Conservation (phyloP, 1,140 invertebrate species). For the Galleria mellonella region DNA sequence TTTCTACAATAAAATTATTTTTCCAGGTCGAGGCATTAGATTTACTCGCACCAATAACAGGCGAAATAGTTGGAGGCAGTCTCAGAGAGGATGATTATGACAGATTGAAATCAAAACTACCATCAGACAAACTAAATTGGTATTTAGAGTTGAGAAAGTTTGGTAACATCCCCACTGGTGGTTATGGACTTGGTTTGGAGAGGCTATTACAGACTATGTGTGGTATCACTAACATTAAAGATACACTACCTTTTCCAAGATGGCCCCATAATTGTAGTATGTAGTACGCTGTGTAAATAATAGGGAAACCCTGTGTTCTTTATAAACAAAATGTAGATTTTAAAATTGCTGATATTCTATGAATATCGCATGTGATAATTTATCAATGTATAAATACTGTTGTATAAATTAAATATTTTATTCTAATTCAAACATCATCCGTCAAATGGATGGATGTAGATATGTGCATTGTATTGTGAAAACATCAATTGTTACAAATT, state of each 20-base stretch:
- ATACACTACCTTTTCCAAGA: slow-evolving; percentile 95
- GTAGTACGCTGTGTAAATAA: no score
- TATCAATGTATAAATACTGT: no score
- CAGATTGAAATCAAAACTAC: slow-evolving; percentile 78
- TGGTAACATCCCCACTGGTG: slow-evolving; percentile 91
- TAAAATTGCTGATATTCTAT: no score
- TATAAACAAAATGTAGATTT: no score
- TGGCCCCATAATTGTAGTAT: slow-evolving; percentile 85
- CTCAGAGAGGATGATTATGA: slow-evolving; percentile 89
- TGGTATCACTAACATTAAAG: slow-evolving; percentile 91
- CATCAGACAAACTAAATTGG: slow-evolving; percentile 83
- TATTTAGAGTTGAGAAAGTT: slow-evolving; percentile 94
- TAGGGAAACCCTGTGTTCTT: no score
- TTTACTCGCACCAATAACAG: slow-evolving; percentile 89
- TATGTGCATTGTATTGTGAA: no score
- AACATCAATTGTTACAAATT: no score
- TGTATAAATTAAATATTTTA: no score
- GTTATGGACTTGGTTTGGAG: slow-evolving; percentile 97
- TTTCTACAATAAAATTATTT: no score
- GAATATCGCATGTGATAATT: no score
- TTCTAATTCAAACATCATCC: no score
- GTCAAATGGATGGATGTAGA: no score
- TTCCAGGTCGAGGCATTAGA: slow-evolving; percentile 84
- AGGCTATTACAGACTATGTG: slow-evolving; percentile 90
- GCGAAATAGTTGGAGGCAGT: slow-evolving; percentile 95